Evolutionary conservation across 2,113 vertebrate species (phyloP).

Genomic region (Oncorhynchus mykiss): DNA sequence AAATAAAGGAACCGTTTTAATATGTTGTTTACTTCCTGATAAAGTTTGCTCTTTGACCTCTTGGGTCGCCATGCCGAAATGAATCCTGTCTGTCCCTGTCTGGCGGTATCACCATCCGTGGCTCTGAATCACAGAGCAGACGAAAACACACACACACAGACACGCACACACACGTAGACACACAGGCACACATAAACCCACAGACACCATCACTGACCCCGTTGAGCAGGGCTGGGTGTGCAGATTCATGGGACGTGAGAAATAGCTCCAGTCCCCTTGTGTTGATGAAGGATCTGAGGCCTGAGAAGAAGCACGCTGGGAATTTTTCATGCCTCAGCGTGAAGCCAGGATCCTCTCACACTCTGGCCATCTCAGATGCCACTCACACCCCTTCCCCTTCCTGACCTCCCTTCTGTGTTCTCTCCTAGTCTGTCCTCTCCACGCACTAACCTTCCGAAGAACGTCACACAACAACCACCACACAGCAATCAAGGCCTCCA

Average conservation of each 20-base stretch:
- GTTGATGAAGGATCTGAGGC: constrained; percentile 54
- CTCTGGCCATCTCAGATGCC: constrained; percentile 9
- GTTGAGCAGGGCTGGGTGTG: constrained; percentile 10
- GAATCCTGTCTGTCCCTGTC: constrained; percentile 14
- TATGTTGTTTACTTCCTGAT: constrained; percentile 11
- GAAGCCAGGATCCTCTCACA: constrained; percentile 47
- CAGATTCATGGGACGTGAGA: constrained; percentile 60
- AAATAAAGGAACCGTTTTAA: constrained; percentile 36
- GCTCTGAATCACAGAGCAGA: constrained; percentile 5
- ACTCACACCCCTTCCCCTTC: not conserved
- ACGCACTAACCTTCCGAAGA: too few relatives aligned
- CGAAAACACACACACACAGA: constrained; percentile 33
- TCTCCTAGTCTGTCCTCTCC: too few relatives aligned
- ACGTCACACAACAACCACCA: too few relatives aligned
- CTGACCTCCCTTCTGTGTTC: not conserved
- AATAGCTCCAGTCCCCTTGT: constrained; percentile 56
- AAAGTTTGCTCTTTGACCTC: constrained; percentile 29
- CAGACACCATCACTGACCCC: not conserved
- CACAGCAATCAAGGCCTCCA: too few relatives aligned
- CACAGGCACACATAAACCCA: constrained; percentile 7
- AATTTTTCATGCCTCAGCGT: constrained; percentile 65
- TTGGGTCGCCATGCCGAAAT: constrained; percentile 7
- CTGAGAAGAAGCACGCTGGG: constrained; percentile 62
- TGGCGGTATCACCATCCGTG: not conserved
- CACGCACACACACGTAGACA: not conserved